phyloP scores from a whole-genome alignment of 2,888 invertebrate genomes.

The Thera obeliscata region DNA sequence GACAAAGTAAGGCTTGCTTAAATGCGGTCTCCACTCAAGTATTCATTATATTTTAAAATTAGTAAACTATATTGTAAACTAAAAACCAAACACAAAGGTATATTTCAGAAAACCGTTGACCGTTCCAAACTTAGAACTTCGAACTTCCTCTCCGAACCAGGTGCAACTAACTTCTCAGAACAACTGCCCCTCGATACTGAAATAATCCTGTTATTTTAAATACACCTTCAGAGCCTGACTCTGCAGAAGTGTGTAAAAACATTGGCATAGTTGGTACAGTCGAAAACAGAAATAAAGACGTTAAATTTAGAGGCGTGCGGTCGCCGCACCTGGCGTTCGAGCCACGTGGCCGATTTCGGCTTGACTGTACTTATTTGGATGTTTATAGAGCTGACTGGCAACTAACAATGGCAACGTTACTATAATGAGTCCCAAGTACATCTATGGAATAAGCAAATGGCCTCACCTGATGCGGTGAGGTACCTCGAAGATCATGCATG shows the following conservation, averaged over 20 bases:
- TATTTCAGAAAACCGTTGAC: slow-evolving; percentile 9
- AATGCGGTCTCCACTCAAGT: too few species aligned
- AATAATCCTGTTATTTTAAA: slow-evolving; percentile 41
- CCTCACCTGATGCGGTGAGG: too few species aligned
- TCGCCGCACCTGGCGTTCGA: slow-evolving; percentile 75
- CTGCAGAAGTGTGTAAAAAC: slow-evolving; percentile 45
- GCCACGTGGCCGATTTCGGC: slow-evolving; percentile 62
- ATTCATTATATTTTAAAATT: too few species aligned
- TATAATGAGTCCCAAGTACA: too few species aligned
- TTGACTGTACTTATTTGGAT: slow-evolving; percentile 65
- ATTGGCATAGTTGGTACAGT: slow-evolving; percentile 61
- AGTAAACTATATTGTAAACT: background rate
- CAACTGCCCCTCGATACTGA: slow-evolving; percentile 33
- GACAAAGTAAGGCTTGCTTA: too few species aligned
- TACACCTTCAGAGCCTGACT: slow-evolving; percentile 39
- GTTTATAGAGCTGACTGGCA: slow-evolving; percentile 51
- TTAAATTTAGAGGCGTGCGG: slow-evolving; percentile 82
- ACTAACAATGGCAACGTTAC: too few species aligned
- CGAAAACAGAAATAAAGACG: slow-evolving; percentile 81
- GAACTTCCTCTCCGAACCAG: slow-evolving; percentile 39
- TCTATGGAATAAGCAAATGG: too few species aligned
- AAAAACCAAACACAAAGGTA: background rate
- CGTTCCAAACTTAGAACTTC: slow-evolving; percentile 32
- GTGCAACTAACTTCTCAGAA: slow-evolving; percentile 34
- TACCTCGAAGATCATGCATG: too few species aligned